These are phyloP conservation scores for Antitype chi DNA, from an alignment of 2,888 invertebrate genomes.

Conservation along the genomic window DNA sequence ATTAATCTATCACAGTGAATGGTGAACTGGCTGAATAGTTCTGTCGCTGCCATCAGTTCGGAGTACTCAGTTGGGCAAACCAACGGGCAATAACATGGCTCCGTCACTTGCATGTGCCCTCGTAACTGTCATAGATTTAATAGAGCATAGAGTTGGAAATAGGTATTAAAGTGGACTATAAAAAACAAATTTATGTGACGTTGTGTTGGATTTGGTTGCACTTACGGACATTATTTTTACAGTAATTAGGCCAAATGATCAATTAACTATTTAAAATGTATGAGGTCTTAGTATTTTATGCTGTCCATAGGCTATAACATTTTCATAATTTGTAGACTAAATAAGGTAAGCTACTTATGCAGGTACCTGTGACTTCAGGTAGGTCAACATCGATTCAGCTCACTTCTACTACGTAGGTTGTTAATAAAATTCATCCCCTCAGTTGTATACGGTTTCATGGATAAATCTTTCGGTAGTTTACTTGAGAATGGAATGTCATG, in stretches of 20 bases:
- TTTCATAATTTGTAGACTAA: background rate
- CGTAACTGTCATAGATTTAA: conserved; percentile 39
- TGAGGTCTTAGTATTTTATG: background rate
- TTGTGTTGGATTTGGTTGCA: background rate
- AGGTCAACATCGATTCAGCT: background rate
- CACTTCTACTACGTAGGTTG: background rate
- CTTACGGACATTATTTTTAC: background rate
- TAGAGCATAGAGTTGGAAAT: conserved; percentile 38
- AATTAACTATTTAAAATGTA: background rate
- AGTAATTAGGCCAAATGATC: background rate
- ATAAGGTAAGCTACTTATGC: background rate
- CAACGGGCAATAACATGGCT: conserved; percentile 74
- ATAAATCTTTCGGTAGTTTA: background rate
- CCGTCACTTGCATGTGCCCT: conserved; percentile 73
- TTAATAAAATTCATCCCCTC: background rate
- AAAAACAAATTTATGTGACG: background rate
- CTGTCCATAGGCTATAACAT: background rate
- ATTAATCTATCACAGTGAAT: conserved; percentile 67
- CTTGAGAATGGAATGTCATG: background rate
- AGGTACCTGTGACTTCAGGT: too few relatives aligned
- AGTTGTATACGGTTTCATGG: background rate
- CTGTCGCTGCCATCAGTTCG: conserved; percentile 69
- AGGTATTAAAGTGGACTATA: conserved; percentile 34
- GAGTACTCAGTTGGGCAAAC: conserved; percentile 72
- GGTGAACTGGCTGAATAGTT: conserved; percentile 63